These are phyloP conservation scores for Odobenus rosmarus DNA, from an alignment of 2,113 vertebrate species.

Conservation along the genomic window DNA sequence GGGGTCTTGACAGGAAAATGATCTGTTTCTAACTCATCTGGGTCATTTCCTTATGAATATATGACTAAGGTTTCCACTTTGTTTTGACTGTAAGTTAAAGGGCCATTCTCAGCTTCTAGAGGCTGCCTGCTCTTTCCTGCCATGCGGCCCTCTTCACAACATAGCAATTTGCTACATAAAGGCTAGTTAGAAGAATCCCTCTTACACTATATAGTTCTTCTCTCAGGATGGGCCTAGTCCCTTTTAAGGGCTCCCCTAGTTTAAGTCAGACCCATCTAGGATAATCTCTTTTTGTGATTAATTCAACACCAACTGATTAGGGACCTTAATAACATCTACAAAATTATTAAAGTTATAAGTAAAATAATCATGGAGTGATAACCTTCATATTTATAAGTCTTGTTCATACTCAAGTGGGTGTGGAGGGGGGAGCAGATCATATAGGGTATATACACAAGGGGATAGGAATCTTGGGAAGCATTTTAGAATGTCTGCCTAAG, in stretches of 20 bases:
- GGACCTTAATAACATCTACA: neutral
- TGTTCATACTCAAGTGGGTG: neutral
- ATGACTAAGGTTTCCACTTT: neutral
- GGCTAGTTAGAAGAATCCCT: neutral
- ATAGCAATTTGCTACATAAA: neutral
- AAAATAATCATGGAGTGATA: neutral
- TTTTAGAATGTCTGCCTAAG: conserved; percentile 17
- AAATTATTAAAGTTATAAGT: neutral
- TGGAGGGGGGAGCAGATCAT: neutral
- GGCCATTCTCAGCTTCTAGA: neutral
- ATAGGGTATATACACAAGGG: neutral
- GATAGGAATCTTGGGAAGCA: neutral
- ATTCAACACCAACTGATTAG: neutral
- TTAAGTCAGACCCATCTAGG: neutral
- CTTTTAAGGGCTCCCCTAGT: neutral
- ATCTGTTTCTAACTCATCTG: neutral
- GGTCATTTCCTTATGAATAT: neutral
- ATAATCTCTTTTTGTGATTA: neutral
- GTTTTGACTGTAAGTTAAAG: neutral
- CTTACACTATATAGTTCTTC: neutral
- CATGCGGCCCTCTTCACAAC: neutral
- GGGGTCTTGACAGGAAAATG: neutral
- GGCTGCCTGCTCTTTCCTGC: neutral
- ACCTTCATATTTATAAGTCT: neutral
- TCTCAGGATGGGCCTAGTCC: neutral